Percentiles rank a stretch among this genome's conserved stretches.
These are phyloP conservation scores for Liopterus haemorrhoidalis DNA, from an alignment of 2,888 invertebrate genomes.

Conservation along the genomic window DNA sequence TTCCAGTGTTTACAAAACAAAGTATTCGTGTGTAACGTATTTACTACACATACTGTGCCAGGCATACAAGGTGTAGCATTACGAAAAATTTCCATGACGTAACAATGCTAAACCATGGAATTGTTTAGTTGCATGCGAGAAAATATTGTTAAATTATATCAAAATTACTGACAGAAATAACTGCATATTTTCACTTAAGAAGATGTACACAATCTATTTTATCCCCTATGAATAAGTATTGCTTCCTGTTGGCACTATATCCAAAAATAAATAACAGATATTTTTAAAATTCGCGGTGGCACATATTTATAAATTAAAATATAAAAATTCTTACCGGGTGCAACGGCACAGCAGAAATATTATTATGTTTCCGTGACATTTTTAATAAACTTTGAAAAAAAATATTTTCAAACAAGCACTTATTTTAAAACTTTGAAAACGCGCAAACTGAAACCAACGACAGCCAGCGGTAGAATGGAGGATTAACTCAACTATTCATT, in stretches of 20 bases:
- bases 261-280: background rate
- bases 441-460: constrained; percentile 5
- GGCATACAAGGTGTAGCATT: no score
- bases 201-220: constrained; percentile 1
- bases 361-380: constrained; percentile 19
- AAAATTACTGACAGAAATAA: constrained; percentile 2
- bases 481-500: constrained; percentile 10
- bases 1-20: constrained; percentile 13
- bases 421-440: background rate
- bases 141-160: background rate
- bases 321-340: constrained; percentile 13
- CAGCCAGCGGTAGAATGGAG: constrained; percentile 8
- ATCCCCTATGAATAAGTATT: no score
- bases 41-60: no score
- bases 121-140: constrained; percentile 1
- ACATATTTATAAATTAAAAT: background rate
- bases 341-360: constrained; percentile 16
- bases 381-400: no score
- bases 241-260: background rate
- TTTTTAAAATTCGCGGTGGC: background rate
- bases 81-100: constrained; percentile 17
- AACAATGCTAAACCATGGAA: constrained; percentile 1
- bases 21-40: no score
- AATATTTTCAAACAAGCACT: no score
- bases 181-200: constrained; percentile 3